phyloP scores from a whole-genome alignment of 2,797 vertebrate species.

The Mus caroli region DNA sequence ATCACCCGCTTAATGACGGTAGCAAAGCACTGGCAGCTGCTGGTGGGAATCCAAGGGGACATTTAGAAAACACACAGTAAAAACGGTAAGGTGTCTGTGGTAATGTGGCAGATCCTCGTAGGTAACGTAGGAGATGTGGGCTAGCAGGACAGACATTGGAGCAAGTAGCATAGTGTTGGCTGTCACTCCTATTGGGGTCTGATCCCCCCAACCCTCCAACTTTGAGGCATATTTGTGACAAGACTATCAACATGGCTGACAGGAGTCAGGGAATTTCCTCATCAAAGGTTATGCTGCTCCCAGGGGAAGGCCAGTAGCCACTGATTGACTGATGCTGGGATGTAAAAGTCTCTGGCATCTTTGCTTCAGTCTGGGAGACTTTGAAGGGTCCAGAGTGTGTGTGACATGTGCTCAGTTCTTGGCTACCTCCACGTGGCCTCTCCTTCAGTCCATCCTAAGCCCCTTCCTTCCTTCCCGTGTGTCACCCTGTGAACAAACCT shows the following conservation, averaged over 20 bases:
- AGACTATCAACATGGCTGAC: neutral
- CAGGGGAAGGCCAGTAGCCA: neutral
- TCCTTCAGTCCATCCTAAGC: neutral
- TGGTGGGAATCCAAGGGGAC: neutral
- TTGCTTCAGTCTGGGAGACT: neutral
- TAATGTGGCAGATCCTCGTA: neutral
- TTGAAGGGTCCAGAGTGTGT: neutral
- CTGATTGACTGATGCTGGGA: neutral
- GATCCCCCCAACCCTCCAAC: neutral
- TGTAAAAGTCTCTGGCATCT: neutral
- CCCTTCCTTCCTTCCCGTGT: neutral
- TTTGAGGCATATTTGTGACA: neutral
- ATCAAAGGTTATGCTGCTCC: neutral
- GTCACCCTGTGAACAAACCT: neutral
- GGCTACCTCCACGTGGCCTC: too few relatives aligned
- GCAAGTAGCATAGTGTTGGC: neutral
- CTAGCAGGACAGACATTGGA: neutral
- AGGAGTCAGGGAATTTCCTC: neutral
- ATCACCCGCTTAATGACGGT: neutral
- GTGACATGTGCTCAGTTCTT: neutral
- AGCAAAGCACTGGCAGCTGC: neutral
- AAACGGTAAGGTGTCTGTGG: neutral
- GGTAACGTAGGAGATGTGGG: neutral
- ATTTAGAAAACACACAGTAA: neutral
- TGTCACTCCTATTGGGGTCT: neutral